Evolutionary conservation across 2,113 vertebrate species (phyloP).

Genomic region (Bubalus kerabau): DNA sequence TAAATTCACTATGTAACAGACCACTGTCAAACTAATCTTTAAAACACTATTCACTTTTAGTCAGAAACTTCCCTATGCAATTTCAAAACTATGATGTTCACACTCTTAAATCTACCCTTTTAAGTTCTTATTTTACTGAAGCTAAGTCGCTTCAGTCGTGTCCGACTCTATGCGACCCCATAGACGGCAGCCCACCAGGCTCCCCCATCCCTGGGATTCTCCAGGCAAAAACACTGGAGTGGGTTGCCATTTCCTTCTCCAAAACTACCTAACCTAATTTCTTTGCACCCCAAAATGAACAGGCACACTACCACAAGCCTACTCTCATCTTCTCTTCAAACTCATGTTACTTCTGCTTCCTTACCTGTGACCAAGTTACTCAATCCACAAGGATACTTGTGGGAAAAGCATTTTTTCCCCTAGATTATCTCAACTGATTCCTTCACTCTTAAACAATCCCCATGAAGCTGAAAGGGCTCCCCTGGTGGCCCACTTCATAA

Average conservation of each 20-base stretch:
- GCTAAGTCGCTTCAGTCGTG: too few relatives aligned
- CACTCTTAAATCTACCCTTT: background rate
- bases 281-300: background rate
- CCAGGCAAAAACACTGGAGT: too few relatives aligned
- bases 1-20: background rate
- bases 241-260: too few relatives aligned
- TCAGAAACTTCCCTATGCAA: background rate
- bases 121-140: background rate
- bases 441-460: background rate
- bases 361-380: background rate
- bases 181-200: too few relatives aligned
- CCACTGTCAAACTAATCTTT: background rate
- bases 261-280: background rate
- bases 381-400: background rate
- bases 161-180: too few relatives aligned
- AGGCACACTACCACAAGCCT: background rate
- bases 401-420: background rate
- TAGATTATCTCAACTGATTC: background rate
- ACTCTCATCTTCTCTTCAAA: background rate
- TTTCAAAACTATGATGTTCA: background rate
- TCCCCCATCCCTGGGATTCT: too few relatives aligned
- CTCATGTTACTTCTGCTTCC: background rate
- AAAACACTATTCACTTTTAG: constrained; percentile 5
- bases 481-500: background rate
- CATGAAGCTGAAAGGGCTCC: background rate